phyloP scores from a whole-genome alignment of 2,888 invertebrate species.

The Chrysotoxum bicinctum region DNA sequence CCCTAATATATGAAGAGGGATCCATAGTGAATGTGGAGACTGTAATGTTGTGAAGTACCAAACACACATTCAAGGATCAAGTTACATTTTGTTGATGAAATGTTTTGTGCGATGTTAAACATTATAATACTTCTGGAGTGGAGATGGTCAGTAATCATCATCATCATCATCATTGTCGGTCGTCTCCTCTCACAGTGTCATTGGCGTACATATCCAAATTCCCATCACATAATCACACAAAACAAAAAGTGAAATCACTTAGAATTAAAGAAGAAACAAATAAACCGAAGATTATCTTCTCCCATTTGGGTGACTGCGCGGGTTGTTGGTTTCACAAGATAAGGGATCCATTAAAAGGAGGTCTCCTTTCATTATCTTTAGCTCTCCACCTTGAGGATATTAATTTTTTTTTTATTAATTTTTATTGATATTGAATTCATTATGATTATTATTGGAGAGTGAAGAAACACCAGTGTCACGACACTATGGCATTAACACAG shows the following conservation, averaged over 20 bases:
- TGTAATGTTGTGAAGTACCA: conserved; percentile 11
- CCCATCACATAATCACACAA: not conserved
- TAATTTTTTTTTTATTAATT: conserved; percentile 30
- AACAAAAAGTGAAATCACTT: conserved; percentile 59
- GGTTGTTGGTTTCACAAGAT: conserved; percentile 39
- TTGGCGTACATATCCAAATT: conserved; percentile 1
- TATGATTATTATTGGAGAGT: conserved; percentile 57
- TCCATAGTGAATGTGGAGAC: conserved; percentile 17
- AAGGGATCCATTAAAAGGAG: conserved; percentile 65
- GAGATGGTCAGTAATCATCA: conserved; percentile 62
- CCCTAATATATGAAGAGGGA: conserved; percentile 34
- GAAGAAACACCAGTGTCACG: conserved; percentile 71
- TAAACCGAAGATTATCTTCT: conserved; percentile 64
- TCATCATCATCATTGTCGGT: conserved; percentile 26
- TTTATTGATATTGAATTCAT: conserved; percentile 68
- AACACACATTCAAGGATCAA: conserved; percentile 44
- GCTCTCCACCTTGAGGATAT: conserved; percentile 25
- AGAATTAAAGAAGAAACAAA: conserved; percentile 57
- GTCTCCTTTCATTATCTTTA: conserved; percentile 15
- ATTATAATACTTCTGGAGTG: conserved; percentile 71
- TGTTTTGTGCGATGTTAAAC: conserved; percentile 72
- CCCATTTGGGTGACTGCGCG: conserved; percentile 28
- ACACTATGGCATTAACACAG: conserved; percentile 64
- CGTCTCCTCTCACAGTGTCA: conserved; percentile 5
- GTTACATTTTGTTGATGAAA: conserved; percentile 67